Conservation (phyloP, 2,797 vertebrate species). For the Typhlichthys subterraneus region DNA sequence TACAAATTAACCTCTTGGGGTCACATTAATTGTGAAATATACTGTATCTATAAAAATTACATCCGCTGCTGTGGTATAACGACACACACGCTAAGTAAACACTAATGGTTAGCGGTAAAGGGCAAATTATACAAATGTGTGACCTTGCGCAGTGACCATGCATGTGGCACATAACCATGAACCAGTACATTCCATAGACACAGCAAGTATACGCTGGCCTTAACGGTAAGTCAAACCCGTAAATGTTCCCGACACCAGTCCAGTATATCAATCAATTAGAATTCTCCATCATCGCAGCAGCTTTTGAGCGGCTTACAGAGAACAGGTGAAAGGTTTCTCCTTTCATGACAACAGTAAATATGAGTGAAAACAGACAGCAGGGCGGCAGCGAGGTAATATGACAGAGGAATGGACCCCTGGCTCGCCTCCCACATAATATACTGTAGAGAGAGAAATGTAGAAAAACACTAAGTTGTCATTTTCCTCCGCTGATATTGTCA, state of each 20-base stretch:
- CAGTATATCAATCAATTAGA: conserved; percentile 60
- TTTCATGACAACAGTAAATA: conserved; percentile 63
- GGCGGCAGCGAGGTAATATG: conserved; percentile 21
- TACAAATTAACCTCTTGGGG: too few relatives aligned
- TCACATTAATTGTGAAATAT: too few relatives aligned
- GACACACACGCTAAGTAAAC: too few relatives aligned
- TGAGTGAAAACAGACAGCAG: conserved; percentile 76
- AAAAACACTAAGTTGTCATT: conserved; percentile 32
- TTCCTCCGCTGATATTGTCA: conserved; percentile 65
- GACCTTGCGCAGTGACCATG: too few relatives aligned
- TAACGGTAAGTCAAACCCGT: conserved; percentile 41
- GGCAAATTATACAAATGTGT: too few relatives aligned
- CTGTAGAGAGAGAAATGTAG: conserved; percentile 42
- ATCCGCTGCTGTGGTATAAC: too few relatives aligned
- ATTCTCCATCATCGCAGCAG: conserved; percentile 45
- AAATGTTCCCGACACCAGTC: conserved; percentile 43
- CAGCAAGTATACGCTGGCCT: conserved; percentile 5
- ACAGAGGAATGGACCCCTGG: conserved; percentile 38
- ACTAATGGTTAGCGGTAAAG: too few relatives aligned
- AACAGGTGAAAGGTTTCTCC: conserved; percentile 67
- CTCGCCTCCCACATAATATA: conserved; percentile 31
- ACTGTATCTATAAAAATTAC: too few relatives aligned
- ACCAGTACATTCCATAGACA: not conserved
- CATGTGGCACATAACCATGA: too few relatives aligned
- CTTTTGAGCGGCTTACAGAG: conserved; percentile 43